Conservation (phyloP, 2,888 invertebrate species). For the Parapristionchus giblindavisi region DNA sequence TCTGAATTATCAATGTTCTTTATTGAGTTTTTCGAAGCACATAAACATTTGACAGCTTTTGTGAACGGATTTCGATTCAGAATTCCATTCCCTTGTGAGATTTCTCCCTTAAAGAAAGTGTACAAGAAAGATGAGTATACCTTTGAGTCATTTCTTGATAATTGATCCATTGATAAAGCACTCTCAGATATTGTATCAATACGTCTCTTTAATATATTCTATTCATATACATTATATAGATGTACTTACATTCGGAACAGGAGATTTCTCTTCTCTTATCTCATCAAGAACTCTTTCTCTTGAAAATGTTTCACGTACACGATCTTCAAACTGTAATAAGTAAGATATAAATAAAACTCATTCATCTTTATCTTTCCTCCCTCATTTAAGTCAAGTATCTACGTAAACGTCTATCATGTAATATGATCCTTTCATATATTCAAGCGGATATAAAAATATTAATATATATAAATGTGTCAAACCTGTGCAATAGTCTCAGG, state of each 20-base stretch:
- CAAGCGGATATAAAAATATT: too few relatives aligned
- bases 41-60: too few relatives aligned
- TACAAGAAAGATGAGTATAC: not conserved
- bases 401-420: not conserved
- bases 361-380: not conserved
- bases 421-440: not conserved
- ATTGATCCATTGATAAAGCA: slow-evolving; percentile 23
- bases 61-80: too few relatives aligned
- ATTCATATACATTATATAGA: not conserved
- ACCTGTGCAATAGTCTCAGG: slow-evolving; percentile 31
- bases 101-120: not conserved
- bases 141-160: slow-evolving; percentile 28
- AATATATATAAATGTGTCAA: not conserved
- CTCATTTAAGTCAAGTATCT: slow-evolving; percentile 13
- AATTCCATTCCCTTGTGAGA: not conserved
- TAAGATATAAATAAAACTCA: not conserved
- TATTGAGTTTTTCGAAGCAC: too few relatives aligned
- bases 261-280: slow-evolving; percentile 33
- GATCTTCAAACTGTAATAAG: slow-evolving; percentile 35
- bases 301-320: slow-evolving; percentile 38
- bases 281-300: slow-evolving; percentile 21
- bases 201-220: not conserved
- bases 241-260: not conserved
- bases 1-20: too few relatives aligned
- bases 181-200: slow-evolving; percentile 9